These are phyloP conservation scores for Hypotaenidia okinawae DNA, from an alignment of 2,797 vertebrate genomes.

Conservation along the genomic window DNA sequence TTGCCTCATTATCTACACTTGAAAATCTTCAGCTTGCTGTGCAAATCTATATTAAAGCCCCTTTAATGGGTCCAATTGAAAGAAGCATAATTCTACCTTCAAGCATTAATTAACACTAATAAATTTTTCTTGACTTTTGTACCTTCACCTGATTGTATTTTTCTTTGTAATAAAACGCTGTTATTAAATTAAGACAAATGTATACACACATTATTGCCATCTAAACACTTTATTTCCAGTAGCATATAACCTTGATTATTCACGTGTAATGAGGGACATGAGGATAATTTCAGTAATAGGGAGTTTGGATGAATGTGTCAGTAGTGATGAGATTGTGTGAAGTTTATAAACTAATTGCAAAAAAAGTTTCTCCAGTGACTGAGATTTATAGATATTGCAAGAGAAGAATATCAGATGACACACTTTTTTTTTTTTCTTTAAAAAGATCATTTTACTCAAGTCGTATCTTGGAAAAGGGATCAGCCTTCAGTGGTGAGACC, in stretches of 20 bases:
- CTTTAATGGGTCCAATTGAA: slow-evolving; percentile 80
- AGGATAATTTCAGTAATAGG: slow-evolving; percentile 2
- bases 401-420: not conserved
- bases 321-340: not conserved
- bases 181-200: slow-evolving; percentile 49
- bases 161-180: slow-evolving; percentile 30
- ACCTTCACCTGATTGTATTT: not conserved
- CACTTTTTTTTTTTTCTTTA: not conserved
- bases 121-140: slow-evolving; percentile 52
- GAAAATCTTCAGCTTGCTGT: slow-evolving; percentile 81
- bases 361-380: not conserved
- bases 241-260: slow-evolving; percentile 21
- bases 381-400: not conserved
- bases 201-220: not conserved
- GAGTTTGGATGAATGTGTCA: not conserved
- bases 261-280: slow-evolving; percentile 1
- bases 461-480: not conserved
- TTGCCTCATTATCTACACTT: slow-evolving; percentile 89
- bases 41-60: slow-evolving; percentile 89
- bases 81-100: slow-evolving; percentile 70
- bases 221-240: slow-evolving; percentile 22
- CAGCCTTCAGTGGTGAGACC: not conserved
- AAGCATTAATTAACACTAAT: slow-evolving; percentile 61
- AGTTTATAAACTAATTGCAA: not conserved
- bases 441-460: not conserved